Conservation (phyloP, 2,888 invertebrate genomes). For the Automeris io region DNA sequence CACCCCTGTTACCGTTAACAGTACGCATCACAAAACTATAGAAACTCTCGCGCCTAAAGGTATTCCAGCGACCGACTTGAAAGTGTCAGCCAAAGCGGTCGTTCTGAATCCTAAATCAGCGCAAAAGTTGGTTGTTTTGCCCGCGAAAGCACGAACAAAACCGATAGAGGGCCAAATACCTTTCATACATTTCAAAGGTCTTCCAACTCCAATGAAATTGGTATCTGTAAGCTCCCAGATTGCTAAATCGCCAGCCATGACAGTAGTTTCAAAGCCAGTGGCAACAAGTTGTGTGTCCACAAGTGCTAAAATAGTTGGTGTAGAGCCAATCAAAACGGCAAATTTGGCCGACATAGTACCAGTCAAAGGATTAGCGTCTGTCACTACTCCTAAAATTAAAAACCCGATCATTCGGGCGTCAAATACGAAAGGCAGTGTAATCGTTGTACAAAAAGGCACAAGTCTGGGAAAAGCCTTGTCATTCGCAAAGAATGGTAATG, state of each 20-base stretch:
- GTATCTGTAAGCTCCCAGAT: slow-evolving; percentile 60
- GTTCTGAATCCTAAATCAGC: slow-evolving; percentile 69
- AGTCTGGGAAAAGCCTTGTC: slow-evolving; percentile 67
- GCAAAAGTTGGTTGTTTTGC: slow-evolving; percentile 71
- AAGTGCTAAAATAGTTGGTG: slow-evolving; percentile 44
- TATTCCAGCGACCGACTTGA: slow-evolving; percentile 66
- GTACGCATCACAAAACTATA: slow-evolving; percentile 41
- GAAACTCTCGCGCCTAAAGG: slow-evolving; percentile 64
- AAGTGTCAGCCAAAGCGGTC: slow-evolving; percentile 68
- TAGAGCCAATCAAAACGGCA: slow-evolving; percentile 56
- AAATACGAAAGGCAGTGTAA: slow-evolving; percentile 74
- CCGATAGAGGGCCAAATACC: slow-evolving; percentile 57
- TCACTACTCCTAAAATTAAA: slow-evolving; percentile 53
- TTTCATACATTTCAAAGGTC: slow-evolving; percentile 63
- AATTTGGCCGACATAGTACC: slow-evolving; percentile 68
- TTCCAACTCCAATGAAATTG: slow-evolving; percentile 65
- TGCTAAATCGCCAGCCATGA: slow-evolving; percentile 39
- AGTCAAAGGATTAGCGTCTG: slow-evolving; percentile 56
- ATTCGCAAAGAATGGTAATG: slow-evolving; percentile 65
- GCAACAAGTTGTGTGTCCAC: slow-evolving; percentile 39
- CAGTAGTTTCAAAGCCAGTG: slow-evolving; percentile 52
- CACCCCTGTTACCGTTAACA: slow-evolving; percentile 39
- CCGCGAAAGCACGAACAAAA: slow-evolving; percentile 60
- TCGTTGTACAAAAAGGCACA: slow-evolving; percentile 78
- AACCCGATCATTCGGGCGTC: slow-evolving; percentile 64